phyloP scores from a whole-genome alignment of 1,140 invertebrate species.

The Reticulitermes speratus region DNA sequence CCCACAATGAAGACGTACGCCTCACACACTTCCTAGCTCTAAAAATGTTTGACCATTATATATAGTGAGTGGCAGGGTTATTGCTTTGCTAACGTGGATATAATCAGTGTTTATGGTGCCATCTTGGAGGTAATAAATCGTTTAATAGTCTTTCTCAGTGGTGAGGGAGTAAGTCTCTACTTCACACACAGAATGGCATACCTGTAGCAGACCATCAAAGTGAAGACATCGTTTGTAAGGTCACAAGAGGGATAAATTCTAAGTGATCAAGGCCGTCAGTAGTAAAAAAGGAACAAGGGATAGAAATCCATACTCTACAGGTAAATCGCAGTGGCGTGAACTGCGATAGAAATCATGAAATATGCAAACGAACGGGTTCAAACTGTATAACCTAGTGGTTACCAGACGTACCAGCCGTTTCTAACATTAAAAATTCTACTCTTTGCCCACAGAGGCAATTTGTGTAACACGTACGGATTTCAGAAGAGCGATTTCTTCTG shows the following conservation, averaged over 20 bases:
- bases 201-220: conserved; percentile 12
- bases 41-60: conserved; percentile 17
- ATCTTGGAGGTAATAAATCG: conserved; percentile 19
- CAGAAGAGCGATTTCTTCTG: no score
- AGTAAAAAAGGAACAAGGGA: background rate
- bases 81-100: conserved; percentile 15
- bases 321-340: no score
- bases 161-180: background rate
- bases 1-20: background rate
- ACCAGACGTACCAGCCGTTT: no score
- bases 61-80: conserved; percentile 10
- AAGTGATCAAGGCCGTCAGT: background rate
- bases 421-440: no score
- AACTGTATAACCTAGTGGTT: no score
- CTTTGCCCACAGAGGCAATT: no score
- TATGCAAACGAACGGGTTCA: no score
- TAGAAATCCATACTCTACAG: background rate
- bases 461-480: no score
- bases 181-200: background rate
- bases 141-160: background rate
- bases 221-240: background rate
- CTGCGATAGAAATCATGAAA: no score
- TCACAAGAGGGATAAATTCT: background rate
- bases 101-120: conserved; percentile 18
- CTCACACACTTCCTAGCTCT: background rate